These are phyloP conservation scores for Epistrophe grossulariae DNA, from an alignment of 2,888 invertebrate genomes.

Conservation along the genomic window DNA sequence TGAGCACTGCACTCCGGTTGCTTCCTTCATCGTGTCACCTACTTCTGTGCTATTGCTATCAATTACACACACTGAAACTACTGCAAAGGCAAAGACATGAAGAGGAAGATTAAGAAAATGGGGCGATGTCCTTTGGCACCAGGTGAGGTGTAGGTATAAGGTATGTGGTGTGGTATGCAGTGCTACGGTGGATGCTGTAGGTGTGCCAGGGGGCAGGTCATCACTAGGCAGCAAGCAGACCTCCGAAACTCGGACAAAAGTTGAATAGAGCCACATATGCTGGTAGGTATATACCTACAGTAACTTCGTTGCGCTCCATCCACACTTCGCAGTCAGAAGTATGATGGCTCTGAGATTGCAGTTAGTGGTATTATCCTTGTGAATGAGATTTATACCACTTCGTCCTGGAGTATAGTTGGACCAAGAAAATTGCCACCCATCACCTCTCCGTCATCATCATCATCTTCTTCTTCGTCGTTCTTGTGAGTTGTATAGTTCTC, in stretches of 20 bases:
- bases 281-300: not conserved
- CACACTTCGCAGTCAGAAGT: constrained; percentile 33
- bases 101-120: constrained; percentile 46
- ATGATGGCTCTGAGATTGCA: constrained; percentile 53
- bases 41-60: constrained; percentile 55
- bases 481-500: constrained; percentile 8
- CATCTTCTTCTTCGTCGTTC: not conserved
- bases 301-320: not conserved
- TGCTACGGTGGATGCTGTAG: not conserved
- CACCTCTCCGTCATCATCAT: not conserved
- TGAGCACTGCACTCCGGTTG: constrained; percentile 21
- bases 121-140: constrained; percentile 58
- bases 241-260: constrained; percentile 65
- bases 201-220: constrained; percentile 20
- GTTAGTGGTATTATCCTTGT: constrained; percentile 46
- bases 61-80: constrained; percentile 54
- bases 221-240: constrained; percentile 34
- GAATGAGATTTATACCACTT: constrained; percentile 38
- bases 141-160: not conserved
- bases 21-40: constrained; percentile 44
- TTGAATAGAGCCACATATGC: constrained; percentile 38
- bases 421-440: constrained; percentile 13
- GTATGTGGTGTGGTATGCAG: constrained; percentile 1
- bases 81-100: constrained; percentile 22
- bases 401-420: constrained; percentile 12